Base-by-base conservation (phyloP, 2,113 vertebrate genomes). In the Thunnus thynnus region DNA sequence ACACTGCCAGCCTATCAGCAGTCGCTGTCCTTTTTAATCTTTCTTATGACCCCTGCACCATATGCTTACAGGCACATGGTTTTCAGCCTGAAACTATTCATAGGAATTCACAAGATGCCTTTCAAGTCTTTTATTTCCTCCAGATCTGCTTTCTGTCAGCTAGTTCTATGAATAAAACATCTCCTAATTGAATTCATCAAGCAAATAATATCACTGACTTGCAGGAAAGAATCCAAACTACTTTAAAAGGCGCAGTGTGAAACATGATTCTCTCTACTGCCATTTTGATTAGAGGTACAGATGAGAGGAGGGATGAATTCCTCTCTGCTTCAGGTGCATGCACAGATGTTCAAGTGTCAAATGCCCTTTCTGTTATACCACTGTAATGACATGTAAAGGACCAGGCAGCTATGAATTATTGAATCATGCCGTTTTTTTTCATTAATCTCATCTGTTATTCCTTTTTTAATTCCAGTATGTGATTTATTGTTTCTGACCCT, bases 401-500 rank as follows among this genome's bases (percentile, higher is more conserved):
- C 36, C 83, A 72, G 80, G 66, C 86, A 85, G 65, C 81, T 52
- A 86, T 93, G 77, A 93, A 91, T 91, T 91, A 91, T 91, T 92
- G 16, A 91, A 62, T 57, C 30, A 58, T 67, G 48, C 18, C 67
- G 11, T 56, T 68, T 72, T 75, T 78, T 88, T 79, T 32, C 44
- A 20, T 48, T 63, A 58, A 12, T 54, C 70, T 81, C 57, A 75
- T 90, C 82, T 67, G 48, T 20, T 69, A 62, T 86, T 86, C 86
- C 54, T 56, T 89, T 91, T 88, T 86, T 76, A 66, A 68, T 55
- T 44, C n/a, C n/a, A 13, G 66, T 22, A 3, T 32, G 25, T 55
- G 63, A 76, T 79, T 81, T 76, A 82, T 80, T 84, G 70, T 88
- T 30, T 69, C 36, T 36, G 55, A 73, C n/a, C n/a, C 44, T 69